Conservation (phyloP, 2,797 vertebrate genomes). For the Avahi laniger region DNA sequence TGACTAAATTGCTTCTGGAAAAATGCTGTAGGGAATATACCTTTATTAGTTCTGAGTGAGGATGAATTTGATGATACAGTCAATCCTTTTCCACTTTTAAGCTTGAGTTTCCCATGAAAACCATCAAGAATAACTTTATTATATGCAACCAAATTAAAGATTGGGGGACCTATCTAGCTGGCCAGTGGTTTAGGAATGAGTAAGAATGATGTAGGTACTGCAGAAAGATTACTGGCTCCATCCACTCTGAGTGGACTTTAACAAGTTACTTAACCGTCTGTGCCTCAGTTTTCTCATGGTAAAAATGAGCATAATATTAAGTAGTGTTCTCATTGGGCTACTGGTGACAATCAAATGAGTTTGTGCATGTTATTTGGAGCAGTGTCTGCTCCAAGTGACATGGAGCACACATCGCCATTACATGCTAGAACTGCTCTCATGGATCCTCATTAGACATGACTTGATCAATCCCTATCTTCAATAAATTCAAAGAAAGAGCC, state of each 20-base stretch:
- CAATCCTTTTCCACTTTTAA: conserved; percentile 47
- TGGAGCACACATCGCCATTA: neutral
- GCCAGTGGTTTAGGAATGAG: neutral
- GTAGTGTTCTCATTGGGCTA: neutral
- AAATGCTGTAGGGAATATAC: conserved; percentile 43
- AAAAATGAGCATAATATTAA: neutral
- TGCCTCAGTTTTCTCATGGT: neutral
- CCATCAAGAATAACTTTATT: neutral
- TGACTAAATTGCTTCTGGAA: conserved; percentile 64
- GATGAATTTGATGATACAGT: conserved; percentile 37
- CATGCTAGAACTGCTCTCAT: rapidly evolving
- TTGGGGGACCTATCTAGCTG: neutral
- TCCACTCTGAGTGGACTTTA: neutral
- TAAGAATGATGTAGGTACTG: neutral
- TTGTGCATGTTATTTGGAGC: neutral
- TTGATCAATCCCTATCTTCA: neutral
- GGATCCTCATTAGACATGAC: neutral
- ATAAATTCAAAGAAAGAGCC: neutral
- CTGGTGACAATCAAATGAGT: neutral
- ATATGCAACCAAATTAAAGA: neutral
- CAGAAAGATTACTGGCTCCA: neutral
- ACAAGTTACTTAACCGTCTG: neutral
- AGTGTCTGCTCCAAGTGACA: neutral
- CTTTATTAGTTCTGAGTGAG: conserved; percentile 57
- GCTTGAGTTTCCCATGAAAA: conserved; percentile 30